Conservation (phyloP, 2,113 vertebrate genomes). For the Grammomys dolichurus region DNA sequence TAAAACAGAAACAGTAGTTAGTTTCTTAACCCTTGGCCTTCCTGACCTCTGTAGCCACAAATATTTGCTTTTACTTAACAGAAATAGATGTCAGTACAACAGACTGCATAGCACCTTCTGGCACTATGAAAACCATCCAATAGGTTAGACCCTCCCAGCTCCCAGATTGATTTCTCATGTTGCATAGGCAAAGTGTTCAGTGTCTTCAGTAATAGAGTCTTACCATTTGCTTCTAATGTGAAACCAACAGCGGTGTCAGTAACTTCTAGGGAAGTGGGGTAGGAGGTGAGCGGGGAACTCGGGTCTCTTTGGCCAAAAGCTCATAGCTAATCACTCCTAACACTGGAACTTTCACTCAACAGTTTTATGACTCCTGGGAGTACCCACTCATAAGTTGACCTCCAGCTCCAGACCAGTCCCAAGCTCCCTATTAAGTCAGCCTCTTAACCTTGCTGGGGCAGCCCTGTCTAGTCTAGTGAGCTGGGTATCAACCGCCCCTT, state of each 20-base stretch:
- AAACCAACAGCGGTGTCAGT: not conserved
- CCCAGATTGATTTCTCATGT: not conserved
- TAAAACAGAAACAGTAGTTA: not conserved
- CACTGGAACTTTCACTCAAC: not conserved
- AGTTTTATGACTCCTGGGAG: not conserved
- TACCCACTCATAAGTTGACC: not conserved
- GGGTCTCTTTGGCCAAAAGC: not conserved
- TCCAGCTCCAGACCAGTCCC: not conserved
- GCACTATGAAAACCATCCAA: not conserved
- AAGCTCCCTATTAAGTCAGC: not conserved
- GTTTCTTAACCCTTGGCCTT: not conserved
- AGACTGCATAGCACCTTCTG: not conserved
- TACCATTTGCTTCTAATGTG: not conserved
- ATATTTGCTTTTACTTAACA: not conserved
- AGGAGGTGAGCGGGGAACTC: not conserved
- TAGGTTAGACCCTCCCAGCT: not conserved
- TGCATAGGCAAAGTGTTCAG: not conserved
- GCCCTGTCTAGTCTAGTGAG: not conserved
- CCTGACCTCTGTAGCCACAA: not conserved
- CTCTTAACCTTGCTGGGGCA: not conserved
- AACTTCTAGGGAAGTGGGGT: not conserved
- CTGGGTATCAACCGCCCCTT: not conserved
- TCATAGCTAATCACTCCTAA: not conserved
- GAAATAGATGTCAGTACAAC: not conserved
- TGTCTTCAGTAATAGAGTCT: not conserved